Conservation (phyloP, 2,888 invertebrate species). For the Incurvaria masculella region DNA sequence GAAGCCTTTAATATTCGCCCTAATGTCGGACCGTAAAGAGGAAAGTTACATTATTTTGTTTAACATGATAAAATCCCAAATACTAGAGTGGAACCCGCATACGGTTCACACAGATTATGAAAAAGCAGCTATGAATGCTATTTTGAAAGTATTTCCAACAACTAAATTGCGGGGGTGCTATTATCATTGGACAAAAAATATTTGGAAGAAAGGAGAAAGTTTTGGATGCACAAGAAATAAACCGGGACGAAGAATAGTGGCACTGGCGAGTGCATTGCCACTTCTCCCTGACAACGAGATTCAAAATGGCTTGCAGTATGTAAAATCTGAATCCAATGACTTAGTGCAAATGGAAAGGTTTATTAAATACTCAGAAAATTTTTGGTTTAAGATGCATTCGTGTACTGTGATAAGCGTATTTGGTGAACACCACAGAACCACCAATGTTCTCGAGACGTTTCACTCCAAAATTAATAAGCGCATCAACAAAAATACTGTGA, state of each 20-base stretch:
- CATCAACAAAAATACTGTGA: no score
- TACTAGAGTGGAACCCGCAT: conserved; percentile 7
- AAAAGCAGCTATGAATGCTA: no score
- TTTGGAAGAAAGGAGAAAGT: conserved; percentile 4
- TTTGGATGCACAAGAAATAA: conserved; percentile 7
- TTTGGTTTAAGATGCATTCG: neutral
- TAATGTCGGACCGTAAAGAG: conserved; percentile 8
- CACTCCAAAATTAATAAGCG: conserved; percentile 5
- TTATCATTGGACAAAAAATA: no score
- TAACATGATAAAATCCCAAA: conserved; percentile 7
- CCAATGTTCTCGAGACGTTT: no score
- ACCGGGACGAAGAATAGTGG: conserved; percentile 12
- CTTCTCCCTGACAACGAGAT: conserved; percentile 10
- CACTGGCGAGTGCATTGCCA: conserved; percentile 9
- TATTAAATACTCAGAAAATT: conserved; percentile 8
- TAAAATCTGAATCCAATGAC: conserved; percentile 10
- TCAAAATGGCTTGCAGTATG: conserved; percentile 11
- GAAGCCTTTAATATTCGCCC: conserved; percentile 7
- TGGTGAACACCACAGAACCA: conserved; percentile 2
- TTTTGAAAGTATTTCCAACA: conserved; percentile 8
- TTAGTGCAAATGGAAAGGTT: conserved; percentile 9
- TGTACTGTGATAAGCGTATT: neutral
- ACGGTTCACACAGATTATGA: no score
- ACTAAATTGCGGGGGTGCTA: conserved; percentile 4
- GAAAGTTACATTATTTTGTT: conserved; percentile 8